A percentile compares a stretch with the other conserved stretches of the same genome.
These are phyloP conservation scores for Melanotaenia nigrans DNA, from an alignment of 2,797 vertebrate genomes.

Conservation along the genomic window DNA sequence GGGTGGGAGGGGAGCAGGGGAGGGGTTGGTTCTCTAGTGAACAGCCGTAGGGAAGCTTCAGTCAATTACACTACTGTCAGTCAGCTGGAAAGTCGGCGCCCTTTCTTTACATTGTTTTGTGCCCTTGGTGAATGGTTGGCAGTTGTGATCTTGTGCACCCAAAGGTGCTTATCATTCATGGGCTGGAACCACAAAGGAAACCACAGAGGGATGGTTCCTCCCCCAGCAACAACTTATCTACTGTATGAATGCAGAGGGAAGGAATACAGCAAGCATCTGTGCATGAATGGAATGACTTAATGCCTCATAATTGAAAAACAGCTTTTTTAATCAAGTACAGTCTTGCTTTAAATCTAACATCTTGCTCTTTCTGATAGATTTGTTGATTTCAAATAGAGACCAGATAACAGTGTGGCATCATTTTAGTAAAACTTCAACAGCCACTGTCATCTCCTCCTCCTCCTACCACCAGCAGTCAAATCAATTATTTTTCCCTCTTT, in stretches of 20 bases:
- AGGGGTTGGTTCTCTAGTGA: constrained; percentile 1
- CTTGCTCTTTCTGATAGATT: constrained; percentile 43
- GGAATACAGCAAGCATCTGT: constrained; percentile 1
- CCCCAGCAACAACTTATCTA: constrained; percentile 53
- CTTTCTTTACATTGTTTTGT: constrained; percentile 17
- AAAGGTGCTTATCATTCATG: constrained; percentile 71
- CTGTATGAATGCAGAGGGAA: constrained; percentile 13
- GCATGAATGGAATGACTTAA: constrained; percentile 25
- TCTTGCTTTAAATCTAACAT: constrained; percentile 42
- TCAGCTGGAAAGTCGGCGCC: constrained; percentile 51
- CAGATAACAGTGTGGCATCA: constrained; percentile 13
- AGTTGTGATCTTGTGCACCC: constrained; percentile 31
- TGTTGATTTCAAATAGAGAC: constrained; percentile 19
- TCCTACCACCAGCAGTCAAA: constrained; percentile 24
- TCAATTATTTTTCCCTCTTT: constrained; percentile 42
- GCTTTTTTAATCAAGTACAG: constrained; percentile 49
- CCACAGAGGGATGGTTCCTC: constrained; percentile 42
- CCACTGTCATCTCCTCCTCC: not conserved
- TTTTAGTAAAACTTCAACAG: constrained; percentile 26
- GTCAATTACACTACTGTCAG: constrained; percentile 67
- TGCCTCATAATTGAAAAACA: constrained; percentile 30
- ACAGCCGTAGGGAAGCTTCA: constrained; percentile 38
- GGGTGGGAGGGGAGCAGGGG: not conserved
- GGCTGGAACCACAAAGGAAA: constrained; percentile 50
- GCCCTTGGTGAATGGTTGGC: constrained; percentile 19